A percentile compares a stretch with the other conserved stretches of the same genome.
Conservation (phyloP, 2,888 invertebrate genomes). For the Drosophila gaucha region DNA sequence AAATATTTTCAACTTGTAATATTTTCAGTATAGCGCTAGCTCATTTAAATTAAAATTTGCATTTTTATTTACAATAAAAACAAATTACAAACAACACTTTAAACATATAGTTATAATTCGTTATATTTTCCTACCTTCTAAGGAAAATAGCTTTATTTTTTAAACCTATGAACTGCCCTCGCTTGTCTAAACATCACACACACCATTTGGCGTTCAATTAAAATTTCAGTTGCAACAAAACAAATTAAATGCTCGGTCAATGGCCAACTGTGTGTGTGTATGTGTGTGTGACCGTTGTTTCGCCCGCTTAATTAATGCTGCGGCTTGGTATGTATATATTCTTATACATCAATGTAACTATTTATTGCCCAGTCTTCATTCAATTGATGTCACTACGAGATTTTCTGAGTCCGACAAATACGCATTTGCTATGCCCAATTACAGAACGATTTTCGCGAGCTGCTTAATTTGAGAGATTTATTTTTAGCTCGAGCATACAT, state of each 20-base stretch:
- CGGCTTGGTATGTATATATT: conserved; percentile 2
- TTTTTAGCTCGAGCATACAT: conserved; percentile 45
- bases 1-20: too few relatives aligned
- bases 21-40: too few relatives aligned
- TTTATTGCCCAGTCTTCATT: conserved; percentile 28
- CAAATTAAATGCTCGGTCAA: conserved; percentile 41
- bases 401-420: conserved; percentile 23
- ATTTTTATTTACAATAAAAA: too few relatives aligned
- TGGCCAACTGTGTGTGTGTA: conserved; percentile 25
- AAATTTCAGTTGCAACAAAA: conserved; percentile 31
- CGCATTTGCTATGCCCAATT: conserved; percentile 23
- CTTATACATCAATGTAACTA: conserved; percentile 43
- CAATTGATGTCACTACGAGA: conserved; percentile 37
- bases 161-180: conserved; percentile 20
- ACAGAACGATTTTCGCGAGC: conserved; percentile 26
- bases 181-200: conserved; percentile 8
- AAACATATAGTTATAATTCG: too few relatives aligned
- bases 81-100: too few relatives aligned
- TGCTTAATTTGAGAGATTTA: conserved; percentile 45
- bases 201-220: conserved; percentile 41
- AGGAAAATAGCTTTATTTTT: too few relatives aligned
- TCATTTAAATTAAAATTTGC: too few relatives aligned
- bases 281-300: conserved; percentile 16
- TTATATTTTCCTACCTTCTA: too few relatives aligned
- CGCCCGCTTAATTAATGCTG: conserved; percentile 52